phyloP scores from a whole-genome alignment of 2,888 invertebrate genomes.

The Cephus pygmeus region DNA sequence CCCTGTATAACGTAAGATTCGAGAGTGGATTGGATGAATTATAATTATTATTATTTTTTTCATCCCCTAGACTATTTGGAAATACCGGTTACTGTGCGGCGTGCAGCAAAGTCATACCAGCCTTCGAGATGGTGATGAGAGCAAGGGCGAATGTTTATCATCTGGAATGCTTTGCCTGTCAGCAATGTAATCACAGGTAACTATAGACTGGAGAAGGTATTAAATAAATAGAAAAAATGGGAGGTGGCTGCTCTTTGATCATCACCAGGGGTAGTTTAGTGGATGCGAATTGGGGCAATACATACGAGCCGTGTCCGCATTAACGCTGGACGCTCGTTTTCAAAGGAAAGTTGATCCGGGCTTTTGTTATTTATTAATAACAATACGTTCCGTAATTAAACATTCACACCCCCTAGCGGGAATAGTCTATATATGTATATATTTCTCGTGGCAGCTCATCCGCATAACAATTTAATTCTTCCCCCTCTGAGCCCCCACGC shows the following conservation, averaged over 20 bases:
- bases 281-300: too few relatives aligned
- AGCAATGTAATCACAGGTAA: conserved; percentile 94
- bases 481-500: conserved; percentile 8
- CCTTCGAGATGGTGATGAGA: conserved; percentile 96
- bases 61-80: conserved; percentile 81
- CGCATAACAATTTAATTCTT: conserved; percentile 65
- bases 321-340: not conserved
- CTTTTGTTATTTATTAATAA: conserved; percentile 46
- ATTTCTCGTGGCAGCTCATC: conserved; percentile 55
- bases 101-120: conserved; percentile 92
- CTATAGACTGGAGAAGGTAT: conserved; percentile 16
- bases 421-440: conserved; percentile 41
- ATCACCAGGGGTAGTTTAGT: too few relatives aligned
- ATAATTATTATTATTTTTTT: too few relatives aligned
- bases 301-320: too few relatives aligned
- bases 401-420: conserved; percentile 53
- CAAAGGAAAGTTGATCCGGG: not conserved
- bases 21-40: too few relatives aligned
- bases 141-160: conserved; percentile 93
- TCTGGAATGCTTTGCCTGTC: conserved; percentile 94
- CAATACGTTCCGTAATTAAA: conserved; percentile 54
- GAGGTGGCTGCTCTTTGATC: too few relatives aligned
- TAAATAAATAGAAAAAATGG: too few relatives aligned
- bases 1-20: too few relatives aligned
- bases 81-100: conserved; percentile 92